These are phyloP conservation scores for Pocillopora damicornis DNA, from an alignment of 64 coral and sea anemone genomes.

Conservation along the genomic window DNA sequence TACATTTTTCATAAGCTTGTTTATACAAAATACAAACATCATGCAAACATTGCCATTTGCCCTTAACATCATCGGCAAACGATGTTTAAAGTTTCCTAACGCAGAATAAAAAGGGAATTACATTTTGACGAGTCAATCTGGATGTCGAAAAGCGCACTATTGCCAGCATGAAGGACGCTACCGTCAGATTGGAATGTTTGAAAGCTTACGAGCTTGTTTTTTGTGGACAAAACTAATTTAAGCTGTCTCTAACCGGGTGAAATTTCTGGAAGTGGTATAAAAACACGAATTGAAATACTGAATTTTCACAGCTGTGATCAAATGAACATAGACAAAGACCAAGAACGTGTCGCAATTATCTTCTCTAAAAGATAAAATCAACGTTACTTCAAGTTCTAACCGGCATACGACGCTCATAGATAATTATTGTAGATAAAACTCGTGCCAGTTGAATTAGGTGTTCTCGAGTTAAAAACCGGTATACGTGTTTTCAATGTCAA, in stretches of 20 bases:
- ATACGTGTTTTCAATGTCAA: too few species aligned
- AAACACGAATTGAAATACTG: not conserved
- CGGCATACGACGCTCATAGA: not conserved
- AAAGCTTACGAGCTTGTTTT: not conserved
- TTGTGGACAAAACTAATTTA: not conserved
- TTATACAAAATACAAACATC: slow-evolving; percentile 93
- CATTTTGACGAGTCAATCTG: slow-evolving; percentile 27
- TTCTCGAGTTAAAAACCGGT: too few species aligned
- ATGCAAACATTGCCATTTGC: slow-evolving; percentile 54
- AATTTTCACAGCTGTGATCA: not conserved
- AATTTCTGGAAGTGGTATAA: slow-evolving; percentile 12
- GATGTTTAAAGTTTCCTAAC: slow-evolving; percentile 33
- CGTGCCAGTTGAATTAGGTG: too few species aligned
- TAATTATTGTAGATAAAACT: not conserved
- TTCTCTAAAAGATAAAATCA: not conserved
- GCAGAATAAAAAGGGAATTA: slow-evolving; percentile 21
- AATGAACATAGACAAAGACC: slow-evolving; percentile 7
- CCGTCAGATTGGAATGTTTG: not conserved
- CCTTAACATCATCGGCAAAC: slow-evolving; percentile 22
- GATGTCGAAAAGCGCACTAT: not conserved
- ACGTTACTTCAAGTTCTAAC: too few species aligned
- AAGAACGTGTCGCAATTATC: not conserved
- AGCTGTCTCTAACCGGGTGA: not conserved
- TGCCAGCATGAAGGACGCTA: too few species aligned
- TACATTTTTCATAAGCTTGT: slow-evolving; percentile 84